phyloP scores from a whole-genome alignment of 2,888 invertebrate genomes.

The Melanophora roralis region DNA sequence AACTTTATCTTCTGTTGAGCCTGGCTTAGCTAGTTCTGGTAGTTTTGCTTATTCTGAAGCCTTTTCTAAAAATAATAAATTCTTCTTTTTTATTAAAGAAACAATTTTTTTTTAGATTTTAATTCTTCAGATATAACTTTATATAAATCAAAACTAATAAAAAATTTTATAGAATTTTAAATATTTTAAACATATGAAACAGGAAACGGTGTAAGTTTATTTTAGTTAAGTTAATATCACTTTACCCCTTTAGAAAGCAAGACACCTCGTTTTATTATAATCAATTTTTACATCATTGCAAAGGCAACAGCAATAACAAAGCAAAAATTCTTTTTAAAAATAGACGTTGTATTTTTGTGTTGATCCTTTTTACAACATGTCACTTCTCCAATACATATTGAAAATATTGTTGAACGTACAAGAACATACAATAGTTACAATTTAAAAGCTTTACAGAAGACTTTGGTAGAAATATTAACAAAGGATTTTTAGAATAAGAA shows the following conservation, averaged over 20 bases:
- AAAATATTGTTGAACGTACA: neutral
- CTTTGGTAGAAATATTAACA: neutral
- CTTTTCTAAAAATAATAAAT: too few relatives aligned
- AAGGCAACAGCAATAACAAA: neutral
- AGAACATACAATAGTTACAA: neutral
- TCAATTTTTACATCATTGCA: neutral
- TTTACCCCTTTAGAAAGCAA: too few relatives aligned
- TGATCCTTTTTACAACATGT: conserved; percentile 34
- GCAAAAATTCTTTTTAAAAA: conserved; percentile 7
- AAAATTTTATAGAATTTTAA: neutral
- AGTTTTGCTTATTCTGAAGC: too few relatives aligned
- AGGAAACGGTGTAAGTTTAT: conserved; percentile 39
- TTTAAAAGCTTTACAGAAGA: neutral
- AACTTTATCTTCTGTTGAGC: too few relatives aligned
- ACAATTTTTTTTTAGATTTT: too few relatives aligned
- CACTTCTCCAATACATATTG: conserved; percentile 36
- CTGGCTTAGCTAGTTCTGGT: too few relatives aligned
- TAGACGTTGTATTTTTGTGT: conserved; percentile 47
- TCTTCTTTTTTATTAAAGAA: too few relatives aligned
- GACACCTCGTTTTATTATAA: too few relatives aligned
- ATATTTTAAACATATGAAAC: neutral
- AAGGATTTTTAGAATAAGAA: neutral
- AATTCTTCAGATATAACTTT: too few relatives aligned
- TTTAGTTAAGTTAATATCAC: too few relatives aligned
- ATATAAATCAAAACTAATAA: neutral